A percentile compares a stretch with the other conserved stretches of the same genome.
Conservation (phyloP, 1,140 invertebrate genomes). For the Hylyphantes graminicola region DNA sequence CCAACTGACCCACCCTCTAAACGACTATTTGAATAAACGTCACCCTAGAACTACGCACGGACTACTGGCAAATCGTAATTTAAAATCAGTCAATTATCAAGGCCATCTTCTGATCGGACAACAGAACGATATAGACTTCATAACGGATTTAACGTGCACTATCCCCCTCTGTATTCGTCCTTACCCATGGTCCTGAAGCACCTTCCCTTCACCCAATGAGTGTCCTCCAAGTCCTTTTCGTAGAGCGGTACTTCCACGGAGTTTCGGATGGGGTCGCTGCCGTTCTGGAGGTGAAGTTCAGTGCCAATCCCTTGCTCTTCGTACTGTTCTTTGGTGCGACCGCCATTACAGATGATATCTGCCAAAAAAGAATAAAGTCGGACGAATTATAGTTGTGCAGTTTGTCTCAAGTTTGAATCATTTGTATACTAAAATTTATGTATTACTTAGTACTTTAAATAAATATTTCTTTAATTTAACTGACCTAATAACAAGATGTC, state of each 20-base stretch:
- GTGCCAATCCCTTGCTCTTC: constrained; percentile 56
- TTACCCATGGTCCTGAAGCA: constrained; percentile 67
- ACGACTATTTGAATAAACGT: too few species aligned
- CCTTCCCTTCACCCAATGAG: constrained; percentile 65
- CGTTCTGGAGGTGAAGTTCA: constrained; percentile 58
- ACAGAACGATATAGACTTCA: too few species aligned
- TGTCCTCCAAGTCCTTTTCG: constrained; percentile 62
- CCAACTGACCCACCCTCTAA: too few species aligned
- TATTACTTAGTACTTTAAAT: too few species aligned
- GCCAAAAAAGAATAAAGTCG: background rate
- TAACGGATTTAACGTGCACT: background rate
- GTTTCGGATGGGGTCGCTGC: constrained; percentile 49
- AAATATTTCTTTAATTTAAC: too few species aligned
- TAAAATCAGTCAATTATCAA: too few species aligned
- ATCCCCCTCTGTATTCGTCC: background rate
- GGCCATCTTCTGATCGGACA: too few species aligned
- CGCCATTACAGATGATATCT: constrained; percentile 60
- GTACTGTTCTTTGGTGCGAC: constrained; percentile 63
- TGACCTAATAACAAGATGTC: too few species aligned
- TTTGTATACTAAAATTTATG: too few species aligned
- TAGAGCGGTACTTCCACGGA: constrained; percentile 61
- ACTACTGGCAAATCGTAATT: too few species aligned
- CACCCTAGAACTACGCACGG: too few species aligned
- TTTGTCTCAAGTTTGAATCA: background rate
- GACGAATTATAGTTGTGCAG: background rate